Evolutionary conservation across 2,113 vertebrate species (phyloP).

Genomic region (Hypocryptadius cinnamomeus): DNA sequence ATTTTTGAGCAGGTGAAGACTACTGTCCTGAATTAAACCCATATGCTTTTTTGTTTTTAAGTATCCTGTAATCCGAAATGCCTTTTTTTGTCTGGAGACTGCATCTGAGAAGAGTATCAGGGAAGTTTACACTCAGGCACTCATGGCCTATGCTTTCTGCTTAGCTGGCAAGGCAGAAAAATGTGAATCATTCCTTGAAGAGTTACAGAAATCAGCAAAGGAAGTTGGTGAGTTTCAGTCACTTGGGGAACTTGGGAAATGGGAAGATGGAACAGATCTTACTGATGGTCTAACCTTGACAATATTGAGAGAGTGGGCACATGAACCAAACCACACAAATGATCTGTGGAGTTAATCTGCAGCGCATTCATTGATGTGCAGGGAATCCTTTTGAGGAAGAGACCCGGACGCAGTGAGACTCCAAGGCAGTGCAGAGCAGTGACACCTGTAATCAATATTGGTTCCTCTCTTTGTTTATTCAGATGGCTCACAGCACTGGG

Average conservation of each 20-base stretch:
- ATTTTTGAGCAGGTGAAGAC: background rate
- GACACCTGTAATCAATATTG: background rate
- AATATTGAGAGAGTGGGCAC: background rate
- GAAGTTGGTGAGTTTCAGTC: conserved; percentile 33
- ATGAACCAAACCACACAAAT: background rate
- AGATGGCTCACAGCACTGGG: conserved; percentile 56
- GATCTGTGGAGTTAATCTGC: background rate
- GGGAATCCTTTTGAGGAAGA: background rate
- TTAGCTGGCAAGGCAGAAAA: conserved; percentile 70
- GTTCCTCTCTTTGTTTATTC: background rate
- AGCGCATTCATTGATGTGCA: background rate
- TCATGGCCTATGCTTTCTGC: conserved; percentile 81
- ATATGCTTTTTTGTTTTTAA: conserved; percentile 4
- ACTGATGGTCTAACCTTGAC: background rate
- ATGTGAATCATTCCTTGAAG: conserved; percentile 24
- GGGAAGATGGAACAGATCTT: background rate
- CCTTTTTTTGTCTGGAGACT: conserved; percentile 71
- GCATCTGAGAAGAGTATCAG: conserved; percentile 4
- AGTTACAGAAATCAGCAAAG: conserved; percentile 49
- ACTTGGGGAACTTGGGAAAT: background rate
- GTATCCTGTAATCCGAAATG: conserved; percentile 65
- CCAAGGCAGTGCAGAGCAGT: background rate
- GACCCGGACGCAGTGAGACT: accelerated
- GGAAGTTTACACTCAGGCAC: conserved; percentile 73
- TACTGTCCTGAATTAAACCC: background rate